Evolutionary conservation across 2,113 vertebrate genomes (phyloP), one percentile per base, ranked within the genome.

Genomic region (Prietella phreatophila): DNA sequence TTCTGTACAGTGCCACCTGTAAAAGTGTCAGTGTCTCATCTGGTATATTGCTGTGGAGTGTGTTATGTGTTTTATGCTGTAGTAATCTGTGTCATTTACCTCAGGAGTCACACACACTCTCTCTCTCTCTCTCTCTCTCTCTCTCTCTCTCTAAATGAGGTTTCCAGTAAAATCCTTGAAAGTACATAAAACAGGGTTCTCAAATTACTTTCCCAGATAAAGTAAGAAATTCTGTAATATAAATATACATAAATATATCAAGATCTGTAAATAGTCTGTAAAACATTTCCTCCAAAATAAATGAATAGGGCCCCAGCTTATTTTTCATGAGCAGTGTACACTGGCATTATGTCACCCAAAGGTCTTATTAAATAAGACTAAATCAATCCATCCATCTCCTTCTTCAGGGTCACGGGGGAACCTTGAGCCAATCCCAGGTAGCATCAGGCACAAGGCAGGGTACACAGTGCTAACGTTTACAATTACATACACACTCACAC

Each of bases 1-100:
- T 36, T 15, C 7, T 11, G 2, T 5, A 22, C 80, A 25, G 55
- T 39, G 55, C 55, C 33, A 61, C 33, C 20, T 61, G 56, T 61
- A 82, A 61, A 82, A 39, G 78, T 80, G n/a, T 79, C 75, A 50
- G 75, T n/a, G 76, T 80, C 17, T 11, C 9, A 9, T 60, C 33
- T 82, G 20, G 86, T 86, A 90, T 91, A 86, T 39, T 58, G 88
- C 75, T 47, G 76, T 85, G 60, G 78, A 92, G 85, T 9, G 20
- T 82, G 30, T 82, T 22, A 25, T 33, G n/a, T 86, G 33, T 30
- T 92, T 85, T 83, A 88, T 89, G 89, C 47, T 73, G 86, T 55
- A 87, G 89, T 93, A 91, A 93, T 93, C 89, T 2, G 63, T 53
- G 61, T 73, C 80, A 61, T 39, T 61, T 82, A 61, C 10, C 80